A percentile compares a stretch with the other conserved stretches of the same genome.
These are phyloP conservation scores for Myotis brandtii DNA, from an alignment of 2,113 vertebrate genomes.

Conservation along the genomic window DNA sequence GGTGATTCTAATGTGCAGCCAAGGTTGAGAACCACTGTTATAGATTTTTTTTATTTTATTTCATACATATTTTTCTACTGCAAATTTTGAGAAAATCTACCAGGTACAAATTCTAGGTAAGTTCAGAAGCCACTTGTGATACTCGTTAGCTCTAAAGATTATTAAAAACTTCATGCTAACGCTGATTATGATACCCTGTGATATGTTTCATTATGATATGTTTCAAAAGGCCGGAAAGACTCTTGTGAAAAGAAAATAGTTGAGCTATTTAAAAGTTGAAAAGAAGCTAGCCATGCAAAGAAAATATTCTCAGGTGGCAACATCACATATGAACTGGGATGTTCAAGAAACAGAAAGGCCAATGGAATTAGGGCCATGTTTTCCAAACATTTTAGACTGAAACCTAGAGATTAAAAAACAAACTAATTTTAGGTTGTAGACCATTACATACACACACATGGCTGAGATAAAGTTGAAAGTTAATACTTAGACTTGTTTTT, in stretches of 20 bases:
- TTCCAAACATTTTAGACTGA: not conserved
- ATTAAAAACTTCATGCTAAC: not conserved
- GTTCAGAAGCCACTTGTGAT: not conserved
- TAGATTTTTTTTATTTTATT: not conserved
- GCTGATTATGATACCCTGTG: not conserved
- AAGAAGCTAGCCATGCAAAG: not conserved
- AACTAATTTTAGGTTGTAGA: not conserved
- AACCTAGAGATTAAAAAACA: not conserved
- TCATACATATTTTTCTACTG: not conserved
- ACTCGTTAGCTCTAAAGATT: not conserved
- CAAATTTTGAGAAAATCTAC: not conserved
- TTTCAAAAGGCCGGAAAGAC: not conserved
- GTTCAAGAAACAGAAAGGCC: not conserved
- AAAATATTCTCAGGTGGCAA: not conserved
- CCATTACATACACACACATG: not conserved
- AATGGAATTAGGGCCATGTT: not conserved
- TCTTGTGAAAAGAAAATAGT: not conserved
- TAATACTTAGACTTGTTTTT: not conserved
- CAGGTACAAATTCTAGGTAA: not conserved
- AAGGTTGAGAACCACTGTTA: too few relatives aligned
- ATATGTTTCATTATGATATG: not conserved
- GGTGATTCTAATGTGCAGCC: too few relatives aligned
- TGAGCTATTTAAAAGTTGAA: not conserved
- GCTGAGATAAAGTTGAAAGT: not conserved
- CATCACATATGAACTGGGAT: not conserved